Evolutionary conservation across 1,140 invertebrate species (phyloP), one percentile per base, ranked within the genome.

Genomic region (Plectrocnemia conspersa): DNA sequence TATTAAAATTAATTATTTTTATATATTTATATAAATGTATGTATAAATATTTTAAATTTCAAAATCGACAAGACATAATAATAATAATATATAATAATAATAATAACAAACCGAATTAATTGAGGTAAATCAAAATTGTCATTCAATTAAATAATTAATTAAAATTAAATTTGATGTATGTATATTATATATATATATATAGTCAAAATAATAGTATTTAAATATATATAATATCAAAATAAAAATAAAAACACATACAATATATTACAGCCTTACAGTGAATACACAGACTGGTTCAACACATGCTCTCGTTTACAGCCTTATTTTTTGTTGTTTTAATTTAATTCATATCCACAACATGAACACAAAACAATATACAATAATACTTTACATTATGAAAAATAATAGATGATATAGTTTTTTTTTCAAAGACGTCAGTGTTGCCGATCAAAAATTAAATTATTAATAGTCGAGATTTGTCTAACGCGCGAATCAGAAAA

Each of bases 21-120:
- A 61, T 58, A 61, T 74, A 72, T 52, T 54, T 72, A 69, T 74
- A 47, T 47, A 47, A 23, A 47, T 50, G 47, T 50, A 50, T 50
- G 47, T 50, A 50, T 50, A 50, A 50, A 50, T 50, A 50, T 50
- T 50, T 73, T 71, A 74, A 73, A 72, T 74, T 75, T 68, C 52
- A 69, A 74, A n/a, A 74, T 75, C 70, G 71, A 73, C 71, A 73
- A 70, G 70, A 73, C 73, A 75, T 72, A 50, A 27, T 27, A 5
- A 36, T 36, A 36, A 36, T 36, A 36, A 36, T 36, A 36, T n/a
- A 36, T 42, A 42, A 42, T 42, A 18, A 44, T 44, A 44, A 44
- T 44, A 24, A 47, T 38, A 70, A 73, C 45, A 58, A 61, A 58
- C 56, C 56, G 56, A 58, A 49, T 54, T 48, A n/a, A 54, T 55